These are phyloP conservation scores for Malaclemys terrapin DNA, from an alignment of 2,113 vertebrate genomes.

Conservation along the genomic window DNA sequence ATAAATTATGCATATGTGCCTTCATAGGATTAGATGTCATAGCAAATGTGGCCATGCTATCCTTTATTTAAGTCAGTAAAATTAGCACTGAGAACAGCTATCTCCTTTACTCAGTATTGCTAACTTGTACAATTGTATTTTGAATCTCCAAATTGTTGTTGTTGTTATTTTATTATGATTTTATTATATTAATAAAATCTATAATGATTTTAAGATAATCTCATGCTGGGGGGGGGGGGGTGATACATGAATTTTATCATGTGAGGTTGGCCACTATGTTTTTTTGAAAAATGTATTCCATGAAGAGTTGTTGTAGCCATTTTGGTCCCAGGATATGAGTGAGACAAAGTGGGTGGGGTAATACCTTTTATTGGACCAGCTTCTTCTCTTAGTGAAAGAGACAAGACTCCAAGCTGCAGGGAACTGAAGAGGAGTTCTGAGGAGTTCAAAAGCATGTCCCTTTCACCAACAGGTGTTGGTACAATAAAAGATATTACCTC, in stretches of 20 bases:
- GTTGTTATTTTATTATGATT: too few relatives aligned
- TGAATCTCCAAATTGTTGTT: neutral
- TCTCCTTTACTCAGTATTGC: neutral
- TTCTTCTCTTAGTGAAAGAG: neutral
- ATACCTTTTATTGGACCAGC: neutral
- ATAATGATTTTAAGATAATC: neutral
- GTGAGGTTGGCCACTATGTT: fast-evolving
- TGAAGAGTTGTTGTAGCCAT: neutral
- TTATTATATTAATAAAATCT: neutral
- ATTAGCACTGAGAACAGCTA: neutral
- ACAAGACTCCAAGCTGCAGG: neutral
- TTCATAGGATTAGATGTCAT: neutral
- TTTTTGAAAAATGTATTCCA: neutral
- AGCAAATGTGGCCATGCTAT: neutral
- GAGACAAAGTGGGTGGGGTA: neutral
- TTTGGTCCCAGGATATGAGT: neutral
- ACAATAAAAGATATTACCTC: neutral
- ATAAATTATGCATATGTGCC: neutral
- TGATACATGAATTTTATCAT: neutral
- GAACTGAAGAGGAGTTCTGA: neutral
- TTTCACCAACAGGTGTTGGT: neutral
- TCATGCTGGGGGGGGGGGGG: neutral
- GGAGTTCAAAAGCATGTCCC: neutral
- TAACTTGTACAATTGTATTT: neutral
- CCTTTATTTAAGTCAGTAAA: neutral